Evolutionary conservation across 2,113 vertebrate species (phyloP).

Genomic region (Conger conger): DNA sequence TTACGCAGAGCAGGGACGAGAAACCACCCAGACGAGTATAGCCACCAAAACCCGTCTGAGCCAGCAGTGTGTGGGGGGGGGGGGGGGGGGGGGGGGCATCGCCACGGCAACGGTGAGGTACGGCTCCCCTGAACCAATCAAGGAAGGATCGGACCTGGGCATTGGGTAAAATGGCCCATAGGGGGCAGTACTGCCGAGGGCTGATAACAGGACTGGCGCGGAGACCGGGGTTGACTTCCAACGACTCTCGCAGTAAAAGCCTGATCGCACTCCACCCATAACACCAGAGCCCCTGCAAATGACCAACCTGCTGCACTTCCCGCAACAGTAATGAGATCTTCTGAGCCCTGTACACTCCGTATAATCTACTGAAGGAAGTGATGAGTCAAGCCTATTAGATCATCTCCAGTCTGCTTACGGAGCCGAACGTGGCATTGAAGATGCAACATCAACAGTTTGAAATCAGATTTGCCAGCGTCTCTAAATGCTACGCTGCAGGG

Average conservation of each 20-base stretch:
- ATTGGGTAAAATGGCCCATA: neutral
- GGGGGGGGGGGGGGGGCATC: neutral
- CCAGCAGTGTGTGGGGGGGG: too few relatives aligned
- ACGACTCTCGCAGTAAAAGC: neutral
- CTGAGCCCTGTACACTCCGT: neutral
- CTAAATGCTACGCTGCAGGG: neutral
- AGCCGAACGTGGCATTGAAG: neutral
- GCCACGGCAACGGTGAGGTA: neutral
- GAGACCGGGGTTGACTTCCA: neutral
- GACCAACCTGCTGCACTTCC: neutral
- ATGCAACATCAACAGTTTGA: neutral
- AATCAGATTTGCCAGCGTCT: neutral
- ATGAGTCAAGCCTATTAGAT: neutral
- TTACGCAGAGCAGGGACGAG: too few relatives aligned
- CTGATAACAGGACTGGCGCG: neutral
- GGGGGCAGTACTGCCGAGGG: neutral
- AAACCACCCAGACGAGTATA: too few relatives aligned
- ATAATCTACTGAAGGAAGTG: conserved; percentile 2
- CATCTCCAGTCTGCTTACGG: neutral
- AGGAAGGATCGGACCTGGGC: neutral
- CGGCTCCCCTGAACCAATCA: neutral
- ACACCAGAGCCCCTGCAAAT: neutral
- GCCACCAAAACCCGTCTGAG: too few relatives aligned
- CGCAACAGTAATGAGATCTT: neutral
- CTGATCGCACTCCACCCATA: neutral